Evolutionary conservation across 2,797 vertebrate species (phyloP), one percentile per base, ranked within the genome.

Genomic region (Pitangus sulphuratus): DNA sequence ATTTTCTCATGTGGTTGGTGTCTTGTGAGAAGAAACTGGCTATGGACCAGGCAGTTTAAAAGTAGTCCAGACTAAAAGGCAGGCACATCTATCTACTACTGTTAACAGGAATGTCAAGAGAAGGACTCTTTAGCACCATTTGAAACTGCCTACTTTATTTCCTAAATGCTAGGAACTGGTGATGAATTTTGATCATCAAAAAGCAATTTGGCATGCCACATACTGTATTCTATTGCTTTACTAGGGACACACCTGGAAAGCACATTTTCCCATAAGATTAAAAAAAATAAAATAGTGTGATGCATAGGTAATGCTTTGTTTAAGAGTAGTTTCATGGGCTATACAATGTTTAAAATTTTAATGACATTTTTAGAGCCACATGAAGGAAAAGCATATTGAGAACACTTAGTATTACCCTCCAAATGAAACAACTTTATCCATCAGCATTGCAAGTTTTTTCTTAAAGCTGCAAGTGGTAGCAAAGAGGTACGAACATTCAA

Each of bases 181-280:
- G 84, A 96, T 90, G 58, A 84, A 92, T 91, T 92, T 69, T 88
- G 44, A 76, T 74, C 37, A 91, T 88, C 58, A 95, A 88, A 95
- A 95, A 88, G 83, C 70, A 78, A 91, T 93, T 88, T 76, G 78
- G 54, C 44, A 12, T 79, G 45, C 61, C 57, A 75, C 35, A 42
- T 40, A 48, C 25, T 11, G 21, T 69, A 54, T 83, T 90, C 61
- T 68, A 31, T 47, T 75, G 22, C 47, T 82, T 93, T 76, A 60
- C 65, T 53, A 82, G 21, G 22, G 44, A 53, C 51, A 66, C 76
- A 86, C 87, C 54, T 93, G 80, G 90, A 91, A 94, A 93, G 68
- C 66, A 79, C 35, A 62, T 87, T 96, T 90, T 84, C 54, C 26
- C 42, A 44, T 44, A 48, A 65, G 56, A 24, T 47, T 69, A 47